A percentile compares a stretch with the other conserved stretches of the same genome.
Conservation (phyloP, 2,113 vertebrate genomes). For the Cheilinus undulatus region DNA sequence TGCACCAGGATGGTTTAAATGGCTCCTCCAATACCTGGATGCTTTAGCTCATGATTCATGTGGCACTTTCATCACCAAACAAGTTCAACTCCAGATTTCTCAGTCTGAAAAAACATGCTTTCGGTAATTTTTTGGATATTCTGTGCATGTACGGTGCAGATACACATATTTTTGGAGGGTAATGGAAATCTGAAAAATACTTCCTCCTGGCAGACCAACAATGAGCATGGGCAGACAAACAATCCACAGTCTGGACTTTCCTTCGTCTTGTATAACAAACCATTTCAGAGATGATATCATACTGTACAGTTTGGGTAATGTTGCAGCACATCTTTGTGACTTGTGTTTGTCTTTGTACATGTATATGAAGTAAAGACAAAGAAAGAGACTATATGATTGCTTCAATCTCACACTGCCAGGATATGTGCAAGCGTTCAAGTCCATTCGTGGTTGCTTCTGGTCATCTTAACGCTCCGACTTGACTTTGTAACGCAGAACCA, state of each 20-base stretch:
- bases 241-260: conserved; percentile 13
- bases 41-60: not conserved
- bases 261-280: conserved; percentile 40
- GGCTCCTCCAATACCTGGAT: not conserved
- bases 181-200: conserved; percentile 28
- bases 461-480: conserved; percentile 92
- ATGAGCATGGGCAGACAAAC: conserved; percentile 10
- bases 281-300: conserved; percentile 30
- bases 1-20: conserved; percentile 2
- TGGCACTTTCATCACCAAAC: conserved; percentile 30
- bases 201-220: conserved; percentile 8
- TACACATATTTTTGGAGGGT: conserved; percentile 43
- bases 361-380: conserved; percentile 37
- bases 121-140: conserved; percentile 35
- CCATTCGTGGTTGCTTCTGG: conserved; percentile 13
- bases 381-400: conserved; percentile 41
- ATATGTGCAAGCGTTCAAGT: conserved; percentile 36
- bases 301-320: conserved; percentile 54
- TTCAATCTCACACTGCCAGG: conserved; percentile 48
- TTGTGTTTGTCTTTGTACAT: conserved; percentile 37
- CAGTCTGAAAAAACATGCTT: conserved; percentile 68
- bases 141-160: conserved; percentile 34
- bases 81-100: conserved; percentile 38
- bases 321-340: conserved; percentile 44
- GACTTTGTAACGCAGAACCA: conserved; percentile 96